These are phyloP conservation scores for Taenaris catops DNA, from an alignment of 2,888 invertebrate genomes.

Conservation along the genomic window DNA sequence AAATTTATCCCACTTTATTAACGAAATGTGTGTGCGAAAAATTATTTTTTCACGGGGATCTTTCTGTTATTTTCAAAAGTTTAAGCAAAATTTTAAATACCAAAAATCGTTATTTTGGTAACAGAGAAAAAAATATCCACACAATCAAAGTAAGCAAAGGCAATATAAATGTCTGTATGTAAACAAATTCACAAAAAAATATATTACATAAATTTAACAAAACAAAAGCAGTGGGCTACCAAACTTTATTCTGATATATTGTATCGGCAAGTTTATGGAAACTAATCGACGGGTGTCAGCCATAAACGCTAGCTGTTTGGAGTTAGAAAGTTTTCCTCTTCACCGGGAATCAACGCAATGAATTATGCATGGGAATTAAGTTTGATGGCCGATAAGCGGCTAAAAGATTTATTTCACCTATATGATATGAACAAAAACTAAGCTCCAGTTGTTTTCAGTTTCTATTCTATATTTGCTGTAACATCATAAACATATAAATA, in stretches of 20 bases:
- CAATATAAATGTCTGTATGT: too few species aligned
- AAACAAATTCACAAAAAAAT: too few species aligned
- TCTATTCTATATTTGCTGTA: constrained; percentile 73
- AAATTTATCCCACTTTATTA: too few species aligned
- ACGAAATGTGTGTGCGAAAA: too few species aligned
- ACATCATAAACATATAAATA: constrained; percentile 61
- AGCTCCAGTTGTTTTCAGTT: constrained; percentile 67
- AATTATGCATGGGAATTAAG: constrained; percentile 78
- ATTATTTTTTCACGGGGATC: too few species aligned
- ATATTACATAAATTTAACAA: too few species aligned
- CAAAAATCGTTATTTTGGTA: too few species aligned
- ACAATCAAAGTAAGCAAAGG: too few species aligned
- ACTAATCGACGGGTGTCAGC: constrained; percentile 42
- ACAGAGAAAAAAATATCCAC: too few species aligned
- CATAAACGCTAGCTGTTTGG: constrained; percentile 35
- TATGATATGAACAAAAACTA: constrained; percentile 78
- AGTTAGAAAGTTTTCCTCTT: constrained; percentile 59
- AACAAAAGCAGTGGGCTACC: too few species aligned
- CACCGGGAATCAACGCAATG: constrained; percentile 62
- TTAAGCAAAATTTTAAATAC: too few species aligned
- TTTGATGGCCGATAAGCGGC: constrained; percentile 75
- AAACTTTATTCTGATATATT: constrained; percentile 3
- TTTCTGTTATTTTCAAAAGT: too few species aligned
- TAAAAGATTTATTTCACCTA: constrained; percentile 74
- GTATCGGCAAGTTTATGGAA: constrained; percentile 20